Conservation (phyloP, 2,888 invertebrate genomes). For the Aleiodes testaceus region DNA sequence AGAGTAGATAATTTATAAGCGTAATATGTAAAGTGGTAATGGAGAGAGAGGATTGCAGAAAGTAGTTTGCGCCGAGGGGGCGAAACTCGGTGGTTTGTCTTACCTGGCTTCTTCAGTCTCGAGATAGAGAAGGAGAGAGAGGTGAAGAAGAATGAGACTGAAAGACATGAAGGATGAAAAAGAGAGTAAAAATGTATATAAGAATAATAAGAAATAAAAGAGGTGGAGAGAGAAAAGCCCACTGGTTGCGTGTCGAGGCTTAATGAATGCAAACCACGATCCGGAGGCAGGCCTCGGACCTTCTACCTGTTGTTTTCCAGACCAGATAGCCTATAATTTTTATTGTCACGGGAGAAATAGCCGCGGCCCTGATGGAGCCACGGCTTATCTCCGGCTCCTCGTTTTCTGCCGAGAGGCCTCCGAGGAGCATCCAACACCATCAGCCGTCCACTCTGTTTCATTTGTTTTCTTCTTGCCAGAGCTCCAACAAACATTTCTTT, state of each 20-base stretch:
- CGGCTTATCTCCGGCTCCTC: constrained; percentile 64
- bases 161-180: constrained; percentile 12
- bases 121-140: constrained; percentile 40
- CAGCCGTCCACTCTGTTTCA: constrained; percentile 55
- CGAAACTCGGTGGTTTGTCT: constrained; percentile 36
- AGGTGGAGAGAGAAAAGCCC: constrained; percentile 49
- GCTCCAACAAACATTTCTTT: constrained; percentile 43
- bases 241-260: constrained; percentile 75
- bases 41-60: constrained; percentile 54
- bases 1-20: constrained; percentile 63
- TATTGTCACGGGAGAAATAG: constrained; percentile 78
- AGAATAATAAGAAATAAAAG: constrained; percentile 31
- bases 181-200: constrained; percentile 29
- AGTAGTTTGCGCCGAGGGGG: constrained; percentile 31
- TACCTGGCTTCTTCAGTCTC: constrained; percentile 27
- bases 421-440: neutral
- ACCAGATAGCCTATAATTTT: constrained; percentile 78
- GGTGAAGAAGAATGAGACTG: constrained; percentile 41
- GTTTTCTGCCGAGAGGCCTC: constrained; percentile 31
- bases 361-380: constrained; percentile 75
- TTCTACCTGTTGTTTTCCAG: constrained; percentile 77
- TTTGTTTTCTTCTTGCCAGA: constrained; percentile 67
- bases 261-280: constrained; percentile 78
- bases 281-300: constrained; percentile 68
- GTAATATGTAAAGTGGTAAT: constrained; percentile 69